Evolutionary conservation across 1,140 invertebrate genomes (phyloP).

Genomic region (Mycetomoellerius zeteki): DNA sequence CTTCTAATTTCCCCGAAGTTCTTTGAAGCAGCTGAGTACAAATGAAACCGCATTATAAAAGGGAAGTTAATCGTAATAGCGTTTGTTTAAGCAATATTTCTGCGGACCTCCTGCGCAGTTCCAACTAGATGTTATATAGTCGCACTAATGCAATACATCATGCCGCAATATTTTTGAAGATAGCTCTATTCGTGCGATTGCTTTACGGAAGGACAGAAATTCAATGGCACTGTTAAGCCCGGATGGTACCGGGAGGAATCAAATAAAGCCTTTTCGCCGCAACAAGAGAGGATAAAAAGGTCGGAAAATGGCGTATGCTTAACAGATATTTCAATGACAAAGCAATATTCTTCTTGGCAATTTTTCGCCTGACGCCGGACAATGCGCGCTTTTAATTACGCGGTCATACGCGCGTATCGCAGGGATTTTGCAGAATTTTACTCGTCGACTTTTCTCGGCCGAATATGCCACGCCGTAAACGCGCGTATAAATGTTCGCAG

Average conservation of each 20-base stretch:
- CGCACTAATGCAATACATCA: constrained; percentile 22
- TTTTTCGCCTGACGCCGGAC: constrained; percentile 47
- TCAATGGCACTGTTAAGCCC: constrained; percentile 71
- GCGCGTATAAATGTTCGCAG: constrained; percentile 11
- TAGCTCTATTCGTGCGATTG: constrained; percentile 63
- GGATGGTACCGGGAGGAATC: constrained; percentile 48
- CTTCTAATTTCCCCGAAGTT: constrained; percentile 22
- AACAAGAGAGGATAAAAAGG: constrained; percentile 16
- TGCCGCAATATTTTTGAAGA: constrained; percentile 61
- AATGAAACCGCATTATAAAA: neutral
- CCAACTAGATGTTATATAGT: neutral
- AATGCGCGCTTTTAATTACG: constrained; percentile 70
- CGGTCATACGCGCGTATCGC: constrained; percentile 5
- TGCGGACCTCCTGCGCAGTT: neutral
- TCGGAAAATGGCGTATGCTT: constrained; percentile 65
- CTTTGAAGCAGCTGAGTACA: constrained; percentile 16
- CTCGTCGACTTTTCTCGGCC: constrained; percentile 5
- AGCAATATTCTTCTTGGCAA: constrained; percentile 68
- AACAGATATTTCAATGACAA: constrained; percentile 72
- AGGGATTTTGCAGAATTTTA: constrained; percentile 62
- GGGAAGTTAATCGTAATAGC: constrained; percentile 45
- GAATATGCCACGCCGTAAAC: constrained; percentile 16
- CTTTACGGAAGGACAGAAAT: constrained; percentile 71
- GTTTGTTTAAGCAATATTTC: constrained; percentile 55
- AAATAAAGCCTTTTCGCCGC: constrained; percentile 68